phyloP scores from a whole-genome alignment of 1,140 invertebrate genomes.

The Tachypleus tridentatus region DNA sequence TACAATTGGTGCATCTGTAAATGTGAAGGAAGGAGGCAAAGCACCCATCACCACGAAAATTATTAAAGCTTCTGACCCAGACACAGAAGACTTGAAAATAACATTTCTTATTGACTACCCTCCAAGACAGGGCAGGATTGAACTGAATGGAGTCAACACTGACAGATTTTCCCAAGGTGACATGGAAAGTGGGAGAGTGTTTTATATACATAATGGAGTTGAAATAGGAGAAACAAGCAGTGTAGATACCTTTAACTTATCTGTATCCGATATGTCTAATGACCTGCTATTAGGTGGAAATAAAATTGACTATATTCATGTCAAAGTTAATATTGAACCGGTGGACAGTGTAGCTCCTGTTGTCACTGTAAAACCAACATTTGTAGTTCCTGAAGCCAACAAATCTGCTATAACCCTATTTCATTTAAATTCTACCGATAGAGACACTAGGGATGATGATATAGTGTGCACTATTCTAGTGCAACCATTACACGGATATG shows the following conservation, averaged over 20 bases:
- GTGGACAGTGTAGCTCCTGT: constrained; percentile 32
- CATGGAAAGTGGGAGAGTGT: constrained; percentile 27
- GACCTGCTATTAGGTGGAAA: constrained; percentile 30
- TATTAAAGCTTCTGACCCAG: constrained; percentile 30
- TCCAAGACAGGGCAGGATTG: constrained; percentile 29
- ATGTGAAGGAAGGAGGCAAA: constrained; percentile 31
- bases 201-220: constrained; percentile 30
- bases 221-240: constrained; percentile 29
- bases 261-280: constrained; percentile 29
- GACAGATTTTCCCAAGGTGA: constrained; percentile 32
- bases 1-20: constrained; percentile 24
- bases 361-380: constrained; percentile 16
- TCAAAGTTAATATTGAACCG: constrained; percentile 32
- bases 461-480: constrained; percentile 33
- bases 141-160: constrained; percentile 24
- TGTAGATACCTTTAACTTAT: constrained; percentile 32
- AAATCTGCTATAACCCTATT: constrained; percentile 28
- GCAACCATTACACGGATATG: constrained; percentile 33
- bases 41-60: constrained; percentile 26
- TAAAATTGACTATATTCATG: constrained; percentile 27
- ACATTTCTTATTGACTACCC: constrained; percentile 29
- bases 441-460: constrained; percentile 31
- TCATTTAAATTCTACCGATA: constrained; percentile 33
- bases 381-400: constrained; percentile 33
- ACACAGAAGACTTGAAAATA: constrained; percentile 29